Base-by-base conservation (phyloP, 92 coral and sea anemone genomes). In the Chrysogorgia sp. region DNA sequence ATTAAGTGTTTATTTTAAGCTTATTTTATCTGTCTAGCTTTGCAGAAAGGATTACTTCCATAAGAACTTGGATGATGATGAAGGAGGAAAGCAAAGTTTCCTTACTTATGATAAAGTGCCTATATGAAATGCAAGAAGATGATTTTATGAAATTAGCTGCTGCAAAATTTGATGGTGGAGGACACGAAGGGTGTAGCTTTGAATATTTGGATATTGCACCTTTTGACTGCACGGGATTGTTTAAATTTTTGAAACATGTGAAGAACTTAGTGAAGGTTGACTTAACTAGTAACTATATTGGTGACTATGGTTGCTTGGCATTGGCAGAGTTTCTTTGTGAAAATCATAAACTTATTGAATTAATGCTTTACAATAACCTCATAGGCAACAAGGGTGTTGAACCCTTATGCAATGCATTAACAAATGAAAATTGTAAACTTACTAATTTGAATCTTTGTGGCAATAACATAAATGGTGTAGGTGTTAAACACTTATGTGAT, bases 401-500 rank as follows among this genome's bases (percentile, higher is more conserved):
- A 25, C 20, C 34, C 12, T 17, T 66, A 2, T 29, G 74, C 37
- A 23, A 33, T 7, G 74, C 74, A 15, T 17, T 35, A 41, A 12
- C n/a, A n/a, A n/a, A n/a, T n/a, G n/a, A n/a, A n/a, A n/a, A n/a
- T n/a, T n/a, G n/a, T n/a, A n/a, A n/a, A n/a, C n/a, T n/a, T n/a
- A n/a, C n/a, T n/a, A n/a, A n/a, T n/a, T n/a, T n/a, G n/a, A n/a
- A n/a, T n/a, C 25, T 66, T 23, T 1, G 50, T 4, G 7, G 10
- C 20, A 40, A 35, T 21, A 43, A 33, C 17, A 35, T 66, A 19
- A 26, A 26, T 5, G 55, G 37, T 21, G 55, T 10, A 35, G 74
- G 74, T 66, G 74, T 40, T 21, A 35, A 66, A 66, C 26, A 66
- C 45, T 30, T 66, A 12, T 5, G 50, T 7, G 30, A 66, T 5